A percentile compares a stretch with the other conserved stretches of the same genome.
phyloP scores from a whole-genome alignment of 2,113 vertebrate species.

The Falcunculus frontatus region DNA sequence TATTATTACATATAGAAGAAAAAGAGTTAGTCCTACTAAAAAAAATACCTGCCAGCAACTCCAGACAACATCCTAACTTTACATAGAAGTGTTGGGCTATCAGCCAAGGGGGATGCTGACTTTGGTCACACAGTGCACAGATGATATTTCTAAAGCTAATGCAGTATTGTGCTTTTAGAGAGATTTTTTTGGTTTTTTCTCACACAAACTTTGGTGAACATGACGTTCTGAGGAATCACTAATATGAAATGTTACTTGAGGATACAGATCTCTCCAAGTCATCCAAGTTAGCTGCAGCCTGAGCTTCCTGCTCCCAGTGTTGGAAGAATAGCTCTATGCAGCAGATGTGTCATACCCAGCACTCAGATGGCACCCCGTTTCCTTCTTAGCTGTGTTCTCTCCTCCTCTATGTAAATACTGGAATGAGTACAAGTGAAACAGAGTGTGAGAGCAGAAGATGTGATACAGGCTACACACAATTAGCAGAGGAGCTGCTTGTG shows the following conservation, averaged over 20 bases:
- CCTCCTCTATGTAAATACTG: conserved; percentile 40
- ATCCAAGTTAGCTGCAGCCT: conserved; percentile 6
- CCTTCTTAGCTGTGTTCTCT: conserved; percentile 23
- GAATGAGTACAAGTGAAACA: conserved; percentile 35
- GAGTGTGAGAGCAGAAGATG: conserved; percentile 4
- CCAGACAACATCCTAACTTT: neutral
- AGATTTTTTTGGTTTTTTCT: neutral
- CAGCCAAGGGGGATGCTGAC: neutral
- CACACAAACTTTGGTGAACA: neutral
- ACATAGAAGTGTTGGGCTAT: neutral
- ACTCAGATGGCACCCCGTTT: neutral
- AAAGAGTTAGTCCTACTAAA: neutral
- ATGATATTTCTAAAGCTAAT: neutral
- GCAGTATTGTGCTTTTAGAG: neutral
- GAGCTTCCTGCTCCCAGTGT: neutral
- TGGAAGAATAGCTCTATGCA: neutral
- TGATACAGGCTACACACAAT: neutral
- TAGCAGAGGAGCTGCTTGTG: conserved; percentile 1
- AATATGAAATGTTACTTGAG: conserved; percentile 24
- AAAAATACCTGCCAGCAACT: neutral
- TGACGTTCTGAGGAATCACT: neutral
- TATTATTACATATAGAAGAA: neutral
- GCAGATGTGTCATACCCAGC: conserved; percentile 4
- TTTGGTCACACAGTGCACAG: neutral
- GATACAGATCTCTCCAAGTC: conserved; percentile 6